Evolutionary conservation across 2,113 vertebrate genomes (phyloP), one percentile per base, ranked within the genome.

Genomic region (Actenoides lindsayi): DNA sequence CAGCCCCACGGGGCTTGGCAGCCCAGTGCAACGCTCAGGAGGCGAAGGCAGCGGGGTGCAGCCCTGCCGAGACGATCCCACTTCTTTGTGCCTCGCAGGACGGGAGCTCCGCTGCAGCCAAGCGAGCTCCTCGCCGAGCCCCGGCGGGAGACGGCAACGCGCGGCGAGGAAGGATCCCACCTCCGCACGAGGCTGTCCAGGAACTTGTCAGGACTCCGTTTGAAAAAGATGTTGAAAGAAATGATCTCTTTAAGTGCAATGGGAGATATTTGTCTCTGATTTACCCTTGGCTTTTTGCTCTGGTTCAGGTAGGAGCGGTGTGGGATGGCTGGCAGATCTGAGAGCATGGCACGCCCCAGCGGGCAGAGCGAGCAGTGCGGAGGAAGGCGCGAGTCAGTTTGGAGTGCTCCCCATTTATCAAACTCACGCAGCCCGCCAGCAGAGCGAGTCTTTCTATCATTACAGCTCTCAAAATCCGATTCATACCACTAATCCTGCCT

Each of bases 401-500:
- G 97, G 98, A 98, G 98, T 98, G 98, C 99, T 99, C 99, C 99
- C 99, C 99, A 99, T 99, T 99, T 99, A 99, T 99, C 99, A 99
- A 99, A 99, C 99, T 99, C 99, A 98, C 98, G 99, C 99, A 99
- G 99, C 98, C 99, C 99, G 99, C 99, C 98, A 99, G 98, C 99
- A 99, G 99, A 99, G 99, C 99, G 99, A 99, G 99, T 99, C 99
- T 99, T 99, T 99, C 99, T 98, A 99, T 99, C 99, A 99, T 99
- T 99, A 99, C 99, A 99, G 99, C 99, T 99, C 99, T 99, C 99
- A 99, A 99, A 98, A 99, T 99, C 98, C 99, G 99, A 99, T 99
- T 99, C 99, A 98, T 99, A 99, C 99, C 99, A 99, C 99, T 99
- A 99, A 99, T 99, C 99, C 99, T 99, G 99, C 99, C 99, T 99